These are phyloP conservation scores for Tholera decimalis DNA, from an alignment of 2,888 invertebrate genomes.

Conservation along the genomic window DNA sequence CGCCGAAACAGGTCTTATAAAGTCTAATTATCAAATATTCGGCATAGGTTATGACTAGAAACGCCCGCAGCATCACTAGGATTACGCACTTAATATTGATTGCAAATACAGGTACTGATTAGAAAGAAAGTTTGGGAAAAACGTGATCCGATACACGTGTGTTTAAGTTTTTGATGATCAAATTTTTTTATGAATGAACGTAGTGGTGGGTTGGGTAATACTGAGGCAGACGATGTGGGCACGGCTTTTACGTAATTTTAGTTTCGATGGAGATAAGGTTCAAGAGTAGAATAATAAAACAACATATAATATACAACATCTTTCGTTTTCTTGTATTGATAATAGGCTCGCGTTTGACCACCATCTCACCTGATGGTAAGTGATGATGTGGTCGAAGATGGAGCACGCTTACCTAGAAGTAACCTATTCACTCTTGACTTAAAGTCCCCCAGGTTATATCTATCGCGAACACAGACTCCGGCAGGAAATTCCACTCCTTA, in stretches of 20 bases:
- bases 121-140: conserved; percentile 61
- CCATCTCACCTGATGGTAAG: too few relatives aligned
- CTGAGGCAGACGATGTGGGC: not conserved
- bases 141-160: conserved; percentile 48
- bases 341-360: too few relatives aligned
- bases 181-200: conserved; percentile 47
- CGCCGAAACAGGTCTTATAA: conserved; percentile 52
- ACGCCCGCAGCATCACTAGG: conserved; percentile 35
- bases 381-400: too few relatives aligned
- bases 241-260: conserved; percentile 22
- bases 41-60: conserved; percentile 24
- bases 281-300: too few relatives aligned
- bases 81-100: conserved; percentile 52
- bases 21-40: conserved; percentile 53
- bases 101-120: conserved; percentile 53
- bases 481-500: too few relatives aligned
- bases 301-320: too few relatives aligned
- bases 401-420: too few relatives aligned
- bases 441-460: too few relatives aligned
- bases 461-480: too few relatives aligned
- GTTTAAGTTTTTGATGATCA: conserved; percentile 7
- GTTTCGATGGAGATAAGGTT: too few relatives aligned
- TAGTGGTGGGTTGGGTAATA: conserved; percentile 23
- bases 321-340: too few relatives aligned
- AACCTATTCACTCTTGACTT: too few relatives aligned